phyloP scores from a whole-genome alignment of 2,113 vertebrate species.

The Cinclus cinclus region DNA sequence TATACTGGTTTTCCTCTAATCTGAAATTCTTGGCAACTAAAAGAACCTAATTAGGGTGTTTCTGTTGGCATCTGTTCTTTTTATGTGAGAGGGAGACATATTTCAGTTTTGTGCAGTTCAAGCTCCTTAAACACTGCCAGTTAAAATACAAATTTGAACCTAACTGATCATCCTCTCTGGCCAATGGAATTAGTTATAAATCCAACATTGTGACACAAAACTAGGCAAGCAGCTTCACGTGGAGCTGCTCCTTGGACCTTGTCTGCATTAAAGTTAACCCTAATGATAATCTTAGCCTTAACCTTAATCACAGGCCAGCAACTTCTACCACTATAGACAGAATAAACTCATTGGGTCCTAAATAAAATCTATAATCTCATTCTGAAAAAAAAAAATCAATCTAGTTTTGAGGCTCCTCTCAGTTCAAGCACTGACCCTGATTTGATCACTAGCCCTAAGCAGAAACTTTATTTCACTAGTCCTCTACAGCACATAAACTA shows the following conservation, averaged over 20 bases:
- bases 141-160: slow-evolving; percentile 13
- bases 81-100: not conserved
- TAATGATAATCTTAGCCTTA: not conserved
- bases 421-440: not conserved
- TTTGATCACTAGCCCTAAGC: not conserved
- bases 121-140: not conserved
- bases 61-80: not conserved
- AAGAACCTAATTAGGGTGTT: slow-evolving; percentile 13
- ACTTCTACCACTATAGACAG: not conserved
- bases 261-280: not conserved
- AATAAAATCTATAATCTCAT: not conserved
- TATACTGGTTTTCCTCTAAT: slow-evolving; percentile 4
- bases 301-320: not conserved
- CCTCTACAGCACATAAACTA: not conserved
- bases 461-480: not conserved
- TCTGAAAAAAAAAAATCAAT: no score
- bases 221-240: not conserved
- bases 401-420: not conserved
- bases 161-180: not conserved
- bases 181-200: not conserved
- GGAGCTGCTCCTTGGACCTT: not conserved
- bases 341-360: not conserved
- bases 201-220: not conserved
- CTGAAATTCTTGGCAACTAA: slow-evolving; percentile 9
- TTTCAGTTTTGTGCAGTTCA: not conserved